Evolutionary conservation across 2,113 vertebrate genomes (phyloP).

Genomic region (Phyllostomus hastatus): DNA sequence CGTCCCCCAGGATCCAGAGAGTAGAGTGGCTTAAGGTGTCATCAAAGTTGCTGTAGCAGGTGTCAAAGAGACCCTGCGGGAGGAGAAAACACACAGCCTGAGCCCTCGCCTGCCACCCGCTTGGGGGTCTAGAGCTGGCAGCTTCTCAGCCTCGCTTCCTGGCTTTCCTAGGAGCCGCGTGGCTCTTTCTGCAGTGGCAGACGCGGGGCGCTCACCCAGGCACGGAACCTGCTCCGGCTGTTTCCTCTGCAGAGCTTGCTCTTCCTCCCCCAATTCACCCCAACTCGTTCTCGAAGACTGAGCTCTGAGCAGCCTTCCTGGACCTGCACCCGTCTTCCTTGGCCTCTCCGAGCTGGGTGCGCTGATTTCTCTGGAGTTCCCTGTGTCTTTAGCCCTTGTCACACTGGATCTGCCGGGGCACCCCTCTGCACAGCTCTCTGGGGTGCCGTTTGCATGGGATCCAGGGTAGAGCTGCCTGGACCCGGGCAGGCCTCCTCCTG

Average conservation of each 20-base stretch:
- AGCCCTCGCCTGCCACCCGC: not conserved
- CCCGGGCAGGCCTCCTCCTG: too few relatives aligned
- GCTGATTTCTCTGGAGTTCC: not conserved
- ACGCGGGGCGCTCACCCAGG: too few relatives aligned
- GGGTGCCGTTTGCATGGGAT: not conserved
- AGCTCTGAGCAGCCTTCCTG: not conserved
- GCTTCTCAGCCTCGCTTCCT: not conserved
- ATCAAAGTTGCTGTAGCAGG: not conserved
- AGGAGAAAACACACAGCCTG: not conserved
- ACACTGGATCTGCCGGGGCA: rapidly evolving
- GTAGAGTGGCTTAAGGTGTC: rapidly evolving
- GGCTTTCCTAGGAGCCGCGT: not conserved
- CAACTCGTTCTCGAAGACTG: not conserved
- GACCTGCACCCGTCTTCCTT: rapidly evolving
- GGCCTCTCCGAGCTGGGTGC: not conserved
- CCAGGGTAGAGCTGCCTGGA: too few relatives aligned
- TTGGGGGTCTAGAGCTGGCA: not conserved
- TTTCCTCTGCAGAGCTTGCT: not conserved
- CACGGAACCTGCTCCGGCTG: not conserved
- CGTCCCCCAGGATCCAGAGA: constrained; percentile 38
- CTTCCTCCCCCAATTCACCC: too few relatives aligned
- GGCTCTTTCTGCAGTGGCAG: too few relatives aligned
- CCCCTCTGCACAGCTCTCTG: not conserved
- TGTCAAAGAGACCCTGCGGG: rapidly evolving
- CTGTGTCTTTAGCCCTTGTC: not conserved